A percentile compares a stretch with the other conserved stretches of the same genome.
These are phyloP conservation scores for Gandaritis pyraliata DNA, from an alignment of 2,888 invertebrate genomes.

Conservation along the genomic window DNA sequence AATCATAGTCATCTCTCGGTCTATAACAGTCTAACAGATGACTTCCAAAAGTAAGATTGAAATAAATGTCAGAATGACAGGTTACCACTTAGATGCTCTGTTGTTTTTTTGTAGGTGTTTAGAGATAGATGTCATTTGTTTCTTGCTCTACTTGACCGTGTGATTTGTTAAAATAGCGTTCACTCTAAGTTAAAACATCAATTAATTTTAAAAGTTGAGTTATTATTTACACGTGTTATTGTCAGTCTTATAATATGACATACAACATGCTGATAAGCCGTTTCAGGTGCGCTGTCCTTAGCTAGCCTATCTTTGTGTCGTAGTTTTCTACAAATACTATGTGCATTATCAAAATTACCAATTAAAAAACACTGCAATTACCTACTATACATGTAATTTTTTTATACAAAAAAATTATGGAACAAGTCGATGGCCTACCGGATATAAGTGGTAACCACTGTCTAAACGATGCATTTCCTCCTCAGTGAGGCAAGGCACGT, in stretches of 20 bases:
- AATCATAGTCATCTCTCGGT: conserved; percentile 2
- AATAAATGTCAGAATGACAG: conserved; percentile 24
- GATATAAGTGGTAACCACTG: no score
- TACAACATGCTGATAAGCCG: neutral
- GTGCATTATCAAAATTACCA: no score
- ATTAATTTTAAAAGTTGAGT: neutral
- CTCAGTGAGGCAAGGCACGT: no score
- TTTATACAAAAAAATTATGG: no score
- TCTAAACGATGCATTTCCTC: no score
- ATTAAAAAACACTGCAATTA: no score
- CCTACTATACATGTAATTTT: no score
- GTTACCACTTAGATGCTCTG: conserved; percentile 19
- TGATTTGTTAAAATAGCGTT: conserved; percentile 7
- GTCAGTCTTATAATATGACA: neutral
- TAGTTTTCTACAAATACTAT: no score
- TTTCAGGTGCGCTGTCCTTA: neutral
- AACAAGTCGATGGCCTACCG: no score
- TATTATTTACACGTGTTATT: neutral
- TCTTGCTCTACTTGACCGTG: conserved; percentile 1
- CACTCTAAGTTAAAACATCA: neutral
- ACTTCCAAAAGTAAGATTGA: conserved; percentile 13
- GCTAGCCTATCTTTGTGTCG: neutral
- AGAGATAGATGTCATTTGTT: conserved; percentile 26
- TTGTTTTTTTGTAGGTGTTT: conserved; percentile 22
- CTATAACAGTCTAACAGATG: conserved; percentile 23